These are phyloP conservation scores for Pogonomyrmex barbatus DNA, from an alignment of 1,140 invertebrate species.

Conservation along the genomic window DNA sequence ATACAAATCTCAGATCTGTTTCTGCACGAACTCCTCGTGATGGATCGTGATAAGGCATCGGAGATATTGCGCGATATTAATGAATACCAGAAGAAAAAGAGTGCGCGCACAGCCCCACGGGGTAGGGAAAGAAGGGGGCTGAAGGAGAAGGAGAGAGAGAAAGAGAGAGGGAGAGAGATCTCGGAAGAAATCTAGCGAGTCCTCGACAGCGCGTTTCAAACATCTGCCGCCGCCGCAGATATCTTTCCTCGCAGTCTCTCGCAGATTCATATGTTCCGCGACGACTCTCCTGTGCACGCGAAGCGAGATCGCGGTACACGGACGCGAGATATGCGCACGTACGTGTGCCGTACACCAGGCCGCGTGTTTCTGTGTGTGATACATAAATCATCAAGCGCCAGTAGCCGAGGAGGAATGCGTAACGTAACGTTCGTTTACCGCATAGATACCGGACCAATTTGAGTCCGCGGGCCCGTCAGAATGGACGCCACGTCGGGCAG, in stretches of 20 bases:
- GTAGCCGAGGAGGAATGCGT: slow-evolving; percentile 77
- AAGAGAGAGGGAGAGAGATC: slow-evolving; percentile 46
- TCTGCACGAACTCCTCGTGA: neutral
- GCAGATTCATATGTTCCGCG: slow-evolving; percentile 61
- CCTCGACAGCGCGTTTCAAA: slow-evolving; percentile 80
- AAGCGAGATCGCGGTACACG: slow-evolving; percentile 44
- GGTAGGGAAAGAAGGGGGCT: neutral
- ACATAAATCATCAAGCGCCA: slow-evolving; percentile 81
- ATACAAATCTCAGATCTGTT: slow-evolving; percentile 15
- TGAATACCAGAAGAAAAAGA: slow-evolving; percentile 34
- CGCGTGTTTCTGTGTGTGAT: slow-evolving; percentile 66
- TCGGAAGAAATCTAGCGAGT: slow-evolving; percentile 70
- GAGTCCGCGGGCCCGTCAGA: slow-evolving; percentile 58
- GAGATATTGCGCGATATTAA: slow-evolving; percentile 37
- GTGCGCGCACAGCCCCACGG: neutral
- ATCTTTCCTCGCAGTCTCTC: slow-evolving; percentile 72
- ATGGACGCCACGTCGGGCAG: slow-evolving; percentile 40
- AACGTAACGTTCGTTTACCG: slow-evolving; percentile 73
- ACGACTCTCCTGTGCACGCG: slow-evolving; percentile 48
- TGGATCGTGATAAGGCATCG: slow-evolving; percentile 34
- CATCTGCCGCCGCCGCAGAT: slow-evolving; percentile 77
- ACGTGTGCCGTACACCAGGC: slow-evolving; percentile 20
- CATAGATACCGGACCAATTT: slow-evolving; percentile 65
- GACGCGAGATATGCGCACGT: neutral
- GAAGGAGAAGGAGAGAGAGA: slow-evolving; percentile 11